Conservation (phyloP, 2,797 vertebrate species). For the Enteromius unitaeniatus region DNA sequence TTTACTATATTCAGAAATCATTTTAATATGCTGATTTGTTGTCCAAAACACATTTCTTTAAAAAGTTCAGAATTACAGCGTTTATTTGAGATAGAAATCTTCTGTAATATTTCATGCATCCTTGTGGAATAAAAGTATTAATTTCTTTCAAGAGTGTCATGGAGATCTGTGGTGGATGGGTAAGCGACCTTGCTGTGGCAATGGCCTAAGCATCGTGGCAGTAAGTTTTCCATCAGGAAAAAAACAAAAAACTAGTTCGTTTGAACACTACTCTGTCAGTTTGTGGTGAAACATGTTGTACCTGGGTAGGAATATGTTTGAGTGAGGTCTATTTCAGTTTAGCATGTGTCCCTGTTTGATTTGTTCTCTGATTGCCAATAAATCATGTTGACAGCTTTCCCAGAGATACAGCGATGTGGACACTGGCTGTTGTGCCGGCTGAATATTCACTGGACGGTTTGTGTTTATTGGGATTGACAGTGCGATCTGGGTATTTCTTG, state of each 20-base stretch:
- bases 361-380: constrained; percentile 4
- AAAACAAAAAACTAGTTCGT: not conserved
- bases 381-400: constrained; percentile 25
- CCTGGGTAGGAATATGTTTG: not conserved
- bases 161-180: not conserved
- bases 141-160: not conserved
- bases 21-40: not conserved
- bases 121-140: not conserved
- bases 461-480: not conserved
- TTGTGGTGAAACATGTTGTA: not conserved
- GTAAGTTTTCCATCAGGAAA: not conserved
- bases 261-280: not conserved
- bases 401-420: not conserved
- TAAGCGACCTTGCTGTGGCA: not conserved
- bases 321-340: constrained; percentile 21
- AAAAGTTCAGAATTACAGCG: not conserved
- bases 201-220: not conserved
- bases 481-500: not conserved
- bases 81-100: not conserved
- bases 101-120: not conserved
- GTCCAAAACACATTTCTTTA: not conserved
- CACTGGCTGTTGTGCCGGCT: not conserved
- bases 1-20: not conserved
- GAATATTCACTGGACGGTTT: not conserved
- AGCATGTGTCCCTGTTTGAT: constrained; percentile 9